phyloP scores from a whole-genome alignment of 2,888 invertebrate genomes.

The Microplitis manilae region DNA sequence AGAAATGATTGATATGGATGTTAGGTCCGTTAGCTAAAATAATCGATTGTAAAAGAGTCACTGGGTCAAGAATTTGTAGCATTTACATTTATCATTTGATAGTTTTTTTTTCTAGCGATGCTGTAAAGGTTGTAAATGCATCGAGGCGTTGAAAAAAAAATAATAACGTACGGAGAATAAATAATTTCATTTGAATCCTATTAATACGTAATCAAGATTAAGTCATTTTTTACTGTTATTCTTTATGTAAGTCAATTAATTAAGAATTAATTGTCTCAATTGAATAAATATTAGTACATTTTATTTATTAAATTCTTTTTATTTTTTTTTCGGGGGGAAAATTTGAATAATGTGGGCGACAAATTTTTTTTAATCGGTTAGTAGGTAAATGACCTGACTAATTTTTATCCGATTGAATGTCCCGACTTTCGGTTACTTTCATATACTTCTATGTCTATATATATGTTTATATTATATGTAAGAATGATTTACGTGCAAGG shows the following conservation, averaged over 20 bases:
- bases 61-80: constrained; percentile 54
- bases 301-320: neutral
- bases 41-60: constrained; percentile 52
- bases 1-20: neutral
- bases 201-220: constrained; percentile 20
- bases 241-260: neutral
- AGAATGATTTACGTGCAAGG: constrained; percentile 25
- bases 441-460: neutral
- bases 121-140: constrained; percentile 27
- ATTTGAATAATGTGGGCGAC: constrained; percentile 2
- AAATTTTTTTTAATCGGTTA: constrained; percentile 23
- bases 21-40: constrained; percentile 21
- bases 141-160: constrained; percentile 11
- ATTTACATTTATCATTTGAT: constrained; percentile 41
- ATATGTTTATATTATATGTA: neutral
- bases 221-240: neutral
- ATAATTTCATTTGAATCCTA: neutral
- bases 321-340: neutral
- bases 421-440: constrained; percentile 11
- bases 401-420: constrained; percentile 16
- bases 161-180: neutral
- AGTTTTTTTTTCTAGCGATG: neutral
- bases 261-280: neutral
- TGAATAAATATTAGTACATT: neutral
- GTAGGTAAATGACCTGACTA: constrained; percentile 24